Conservation (phyloP, 2,797 vertebrate genomes). For the Arnoldichthys spilopterus region DNA sequence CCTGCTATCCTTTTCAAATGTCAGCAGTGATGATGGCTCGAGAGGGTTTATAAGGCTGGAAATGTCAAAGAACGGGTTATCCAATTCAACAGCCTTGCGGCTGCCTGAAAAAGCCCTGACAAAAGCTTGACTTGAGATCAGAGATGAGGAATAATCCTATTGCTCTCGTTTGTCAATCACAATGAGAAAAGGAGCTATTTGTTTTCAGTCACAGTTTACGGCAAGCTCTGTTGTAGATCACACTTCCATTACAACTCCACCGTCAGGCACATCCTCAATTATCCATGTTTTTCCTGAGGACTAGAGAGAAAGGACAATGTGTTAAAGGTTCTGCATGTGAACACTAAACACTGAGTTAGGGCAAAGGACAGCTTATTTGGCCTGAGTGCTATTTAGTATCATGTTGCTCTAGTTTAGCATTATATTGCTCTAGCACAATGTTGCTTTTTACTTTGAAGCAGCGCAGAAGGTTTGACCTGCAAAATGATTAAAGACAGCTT, state of each 20-base stretch:
- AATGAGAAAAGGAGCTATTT: constrained; percentile 50
- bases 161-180: constrained; percentile 60
- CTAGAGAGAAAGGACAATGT: constrained; percentile 6
- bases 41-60: constrained; percentile 58
- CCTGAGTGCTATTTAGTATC: not conserved
- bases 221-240: constrained; percentile 40
- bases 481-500: not conserved
- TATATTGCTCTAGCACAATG: not conserved
- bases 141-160: constrained; percentile 60
- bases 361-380: not conserved
- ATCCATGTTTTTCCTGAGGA: constrained; percentile 24
- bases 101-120: constrained; percentile 80
- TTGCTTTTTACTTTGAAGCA: not conserved
- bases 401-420: not conserved
- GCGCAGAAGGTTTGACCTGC: not conserved
- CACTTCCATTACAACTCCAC: constrained; percentile 43
- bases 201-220: constrained; percentile 47
- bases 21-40: constrained; percentile 67
- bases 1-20: constrained; percentile 64
- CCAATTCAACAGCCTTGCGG: constrained; percentile 64
- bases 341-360: not conserved
- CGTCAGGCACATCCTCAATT: constrained; percentile 25
- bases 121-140: constrained; percentile 76
- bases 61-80: constrained; percentile 65
- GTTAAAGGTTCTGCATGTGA: not conserved